Evolutionary conservation across 2,113 vertebrate genomes (phyloP).

Genomic region (Panthera tigris): DNA sequence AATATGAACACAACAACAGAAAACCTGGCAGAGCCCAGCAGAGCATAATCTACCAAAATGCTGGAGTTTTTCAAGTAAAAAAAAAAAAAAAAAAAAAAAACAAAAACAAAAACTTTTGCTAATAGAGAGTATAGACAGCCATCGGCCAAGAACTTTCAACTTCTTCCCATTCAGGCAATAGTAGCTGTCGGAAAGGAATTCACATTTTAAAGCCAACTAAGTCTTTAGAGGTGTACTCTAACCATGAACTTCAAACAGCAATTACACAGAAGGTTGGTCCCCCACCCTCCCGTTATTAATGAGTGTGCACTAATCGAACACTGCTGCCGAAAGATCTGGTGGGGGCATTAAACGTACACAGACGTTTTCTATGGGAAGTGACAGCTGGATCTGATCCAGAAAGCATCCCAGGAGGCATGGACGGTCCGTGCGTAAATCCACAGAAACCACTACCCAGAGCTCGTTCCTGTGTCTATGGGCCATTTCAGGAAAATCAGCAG

Average conservation of each 20-base stretch:
- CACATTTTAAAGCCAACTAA: conserved; percentile 4
- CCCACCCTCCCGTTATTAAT: neutral
- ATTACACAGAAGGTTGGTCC: neutral
- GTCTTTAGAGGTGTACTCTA: conserved; percentile 46
- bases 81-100: conserved; percentile 25
- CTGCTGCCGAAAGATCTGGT: neutral
- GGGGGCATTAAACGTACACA: neutral
- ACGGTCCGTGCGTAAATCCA: accelerated
- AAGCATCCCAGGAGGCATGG: neutral
- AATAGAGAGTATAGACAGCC: conserved; percentile 1
- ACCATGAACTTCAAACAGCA: conserved; percentile 29
- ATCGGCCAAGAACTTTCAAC: conserved; percentile 47
- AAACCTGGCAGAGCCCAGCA: conserved; percentile 9
- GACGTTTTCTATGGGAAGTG: neutral
- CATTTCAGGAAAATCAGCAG: too few species aligned
- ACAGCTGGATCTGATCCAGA: neutral
- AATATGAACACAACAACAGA: neutral
- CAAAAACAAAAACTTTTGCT: neutral
- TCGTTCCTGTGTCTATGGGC: accelerated
- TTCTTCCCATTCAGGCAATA: neutral
- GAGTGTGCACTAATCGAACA: conserved; percentile 2
- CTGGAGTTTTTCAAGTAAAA: neutral
- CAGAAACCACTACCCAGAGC: too few species aligned
- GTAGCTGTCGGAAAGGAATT: neutral
- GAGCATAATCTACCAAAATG: neutral